Conservation (phyloP, 1,140 invertebrate genomes). For the Leucophenga varia region DNA sequence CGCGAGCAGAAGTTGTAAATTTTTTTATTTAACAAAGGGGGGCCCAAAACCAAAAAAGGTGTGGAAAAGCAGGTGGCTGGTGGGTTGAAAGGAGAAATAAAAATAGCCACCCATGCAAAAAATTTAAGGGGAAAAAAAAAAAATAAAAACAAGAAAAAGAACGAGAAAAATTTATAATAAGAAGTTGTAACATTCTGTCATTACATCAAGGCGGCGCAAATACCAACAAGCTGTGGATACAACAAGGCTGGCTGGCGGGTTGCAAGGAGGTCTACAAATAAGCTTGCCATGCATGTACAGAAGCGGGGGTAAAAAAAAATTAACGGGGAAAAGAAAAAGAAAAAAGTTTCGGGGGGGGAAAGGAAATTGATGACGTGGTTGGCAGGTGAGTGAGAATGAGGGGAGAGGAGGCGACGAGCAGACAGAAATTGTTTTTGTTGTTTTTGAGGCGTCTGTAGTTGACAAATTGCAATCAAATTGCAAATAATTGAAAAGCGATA, state of each 20-base stretch:
- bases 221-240: slow-evolving; percentile 5
- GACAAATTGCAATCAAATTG: slow-evolving; percentile 13
- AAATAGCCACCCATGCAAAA: too few relatives aligned
- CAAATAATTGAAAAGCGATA: too few relatives aligned
- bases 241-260: neutral
- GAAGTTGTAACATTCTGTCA: slow-evolving; percentile 27
- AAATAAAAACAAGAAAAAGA: too few relatives aligned
- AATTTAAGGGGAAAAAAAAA: too few relatives aligned
- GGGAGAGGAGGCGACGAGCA: neutral
- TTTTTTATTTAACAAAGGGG: too few relatives aligned
- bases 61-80: too few relatives aligned
- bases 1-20: too few relatives aligned
- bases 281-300: slow-evolving; percentile 33
- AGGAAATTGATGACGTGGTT: slow-evolving; percentile 24
- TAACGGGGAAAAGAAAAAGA: slow-evolving; percentile 10
- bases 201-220: slow-evolving; percentile 27
- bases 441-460: slow-evolving; percentile 3
- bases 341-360: slow-evolving; percentile 19
- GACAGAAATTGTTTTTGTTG: too few relatives aligned
- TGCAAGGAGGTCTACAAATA: neutral
- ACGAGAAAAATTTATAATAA: too few relatives aligned
- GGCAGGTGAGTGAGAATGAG: slow-evolving; percentile 4
- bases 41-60: too few relatives aligned
- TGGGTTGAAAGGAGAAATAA: too few relatives aligned
- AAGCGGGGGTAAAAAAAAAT: slow-evolving; percentile 5